Evolutionary conservation across 1,140 invertebrate genomes (phyloP).

Genomic region (Cotesia glomerata): DNA sequence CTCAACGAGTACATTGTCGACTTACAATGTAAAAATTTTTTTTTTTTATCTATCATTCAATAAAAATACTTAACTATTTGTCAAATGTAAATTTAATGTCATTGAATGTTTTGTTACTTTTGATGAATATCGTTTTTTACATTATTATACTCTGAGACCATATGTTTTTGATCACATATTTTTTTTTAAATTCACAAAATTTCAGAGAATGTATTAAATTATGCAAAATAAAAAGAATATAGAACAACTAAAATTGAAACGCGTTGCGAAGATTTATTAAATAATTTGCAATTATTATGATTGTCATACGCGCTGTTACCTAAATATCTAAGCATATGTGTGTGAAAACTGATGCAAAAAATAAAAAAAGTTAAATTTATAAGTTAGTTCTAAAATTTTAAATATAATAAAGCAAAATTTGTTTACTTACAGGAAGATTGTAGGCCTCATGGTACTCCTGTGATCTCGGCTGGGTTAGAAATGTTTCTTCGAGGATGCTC

Average conservation of each 20-base stretch:
- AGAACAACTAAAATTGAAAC: no score
- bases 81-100: not conserved
- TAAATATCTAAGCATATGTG: no score
- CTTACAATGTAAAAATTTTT: not conserved
- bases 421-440: slow-evolving; percentile 47
- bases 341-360: not conserved
- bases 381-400: not conserved
- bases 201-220: slow-evolving; percentile 11
- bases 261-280: no score
- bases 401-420: not conserved
- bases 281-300: no score
- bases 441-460: slow-evolving; percentile 44
- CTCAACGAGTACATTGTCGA: no score
- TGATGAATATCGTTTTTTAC: slow-evolving; percentile 41
- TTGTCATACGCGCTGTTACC: no score
- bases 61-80: not conserved
- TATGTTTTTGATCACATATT: slow-evolving; percentile 44
- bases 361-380: not conserved
- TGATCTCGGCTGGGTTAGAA: slow-evolving; percentile 31
- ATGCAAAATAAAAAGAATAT: not conserved
- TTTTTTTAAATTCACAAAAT: slow-evolving; percentile 30
- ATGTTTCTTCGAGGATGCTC: slow-evolving; percentile 25
- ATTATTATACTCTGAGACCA: slow-evolving; percentile 35
- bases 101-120: slow-evolving; percentile 32
- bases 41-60: not conserved